phyloP scores from a whole-genome alignment of 2,797 vertebrate species.

The Semaprochilodus insignis region DNA sequence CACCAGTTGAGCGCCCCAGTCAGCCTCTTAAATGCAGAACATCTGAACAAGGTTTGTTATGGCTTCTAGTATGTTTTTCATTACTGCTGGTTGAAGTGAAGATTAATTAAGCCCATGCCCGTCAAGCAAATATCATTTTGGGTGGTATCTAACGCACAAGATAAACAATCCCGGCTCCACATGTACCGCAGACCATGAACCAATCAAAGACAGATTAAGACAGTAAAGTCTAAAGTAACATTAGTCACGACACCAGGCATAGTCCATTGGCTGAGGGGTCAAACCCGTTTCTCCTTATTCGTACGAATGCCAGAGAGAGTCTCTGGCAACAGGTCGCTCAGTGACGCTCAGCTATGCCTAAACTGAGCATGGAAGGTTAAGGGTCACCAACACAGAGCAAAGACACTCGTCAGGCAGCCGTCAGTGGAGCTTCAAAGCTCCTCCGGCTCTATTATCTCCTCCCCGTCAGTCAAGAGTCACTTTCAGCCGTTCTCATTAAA shows the following conservation, averaged over 20 bases:
- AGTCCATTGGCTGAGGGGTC: constrained; percentile 22
- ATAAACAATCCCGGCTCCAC: not conserved
- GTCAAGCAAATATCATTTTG: not conserved
- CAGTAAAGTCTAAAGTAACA: constrained; percentile 13
- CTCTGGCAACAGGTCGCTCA: constrained; percentile 70
- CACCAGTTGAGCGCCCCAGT: not conserved
- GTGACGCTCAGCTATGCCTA: constrained; percentile 69
- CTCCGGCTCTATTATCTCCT: constrained; percentile 47
- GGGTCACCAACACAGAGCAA: constrained; percentile 61
- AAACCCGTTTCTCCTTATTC: constrained; percentile 42
- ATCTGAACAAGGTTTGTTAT: constrained; percentile 4
- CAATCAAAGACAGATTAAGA: constrained; percentile 21
- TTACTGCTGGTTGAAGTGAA: not conserved
- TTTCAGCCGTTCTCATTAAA: constrained; percentile 73
- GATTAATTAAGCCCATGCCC: not conserved
- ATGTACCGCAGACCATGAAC: not conserved
- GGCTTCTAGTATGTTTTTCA: not conserved
- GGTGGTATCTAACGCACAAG: not conserved
- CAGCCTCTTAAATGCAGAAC: not conserved
- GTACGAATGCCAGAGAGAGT: constrained; percentile 64
- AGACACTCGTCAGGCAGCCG: constrained; percentile 44
- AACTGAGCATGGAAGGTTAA: constrained; percentile 60
- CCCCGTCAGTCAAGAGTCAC: constrained; percentile 67
- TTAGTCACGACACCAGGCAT: constrained; percentile 15
- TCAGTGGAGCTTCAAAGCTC: constrained; percentile 53